Evolutionary conservation across 2,113 vertebrate genomes (phyloP).

Genomic region (Clarias magur): DNA sequence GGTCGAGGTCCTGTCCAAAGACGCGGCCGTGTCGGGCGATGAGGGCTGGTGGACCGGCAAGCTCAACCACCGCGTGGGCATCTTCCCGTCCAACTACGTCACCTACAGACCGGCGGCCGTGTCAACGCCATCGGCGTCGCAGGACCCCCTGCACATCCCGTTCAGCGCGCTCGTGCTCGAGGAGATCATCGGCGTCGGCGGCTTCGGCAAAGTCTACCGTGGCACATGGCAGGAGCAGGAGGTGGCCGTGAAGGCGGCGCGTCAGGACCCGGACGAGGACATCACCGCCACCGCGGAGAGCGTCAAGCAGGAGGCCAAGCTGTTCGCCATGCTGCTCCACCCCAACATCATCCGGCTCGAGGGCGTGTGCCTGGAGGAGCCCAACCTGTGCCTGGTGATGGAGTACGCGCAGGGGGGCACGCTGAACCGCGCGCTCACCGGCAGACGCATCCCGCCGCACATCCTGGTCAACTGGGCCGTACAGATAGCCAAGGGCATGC

Average conservation of each 20-base stretch:
- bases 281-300: slow-evolving; percentile 85
- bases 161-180: slow-evolving; percentile 84
- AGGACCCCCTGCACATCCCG: slow-evolving; percentile 76
- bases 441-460: slow-evolving; percentile 86
- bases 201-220: slow-evolving; percentile 92
- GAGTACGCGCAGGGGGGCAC: slow-evolving; percentile 92
- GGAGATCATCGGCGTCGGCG: slow-evolving; percentile 93
- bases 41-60: slow-evolving; percentile 90
- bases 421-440: slow-evolving; percentile 83
- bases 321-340: slow-evolving; percentile 89
- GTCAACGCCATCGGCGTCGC: slow-evolving; percentile 56
- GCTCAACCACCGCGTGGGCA: slow-evolving; percentile 82
- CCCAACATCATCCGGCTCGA: slow-evolving; percentile 89
- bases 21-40: slow-evolving; percentile 83
- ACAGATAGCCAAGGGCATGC: slow-evolving; percentile 93
- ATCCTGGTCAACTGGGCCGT: slow-evolving; percentile 94
- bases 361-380: slow-evolving; percentile 87
- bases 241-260: slow-evolving; percentile 91
- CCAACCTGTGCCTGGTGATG: slow-evolving; percentile 92
- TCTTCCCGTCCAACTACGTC: slow-evolving; percentile 87
- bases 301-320: slow-evolving; percentile 87
- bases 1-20: slow-evolving; percentile 86
- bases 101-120: slow-evolving; percentile 71
- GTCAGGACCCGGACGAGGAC: slow-evolving; percentile 91
- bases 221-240: slow-evolving; percentile 88